Evolutionary conservation across 2,888 invertebrate genomes (phyloP), one percentile per base, ranked within the genome.

Genomic region (Neoscelio sp.): DNA sequence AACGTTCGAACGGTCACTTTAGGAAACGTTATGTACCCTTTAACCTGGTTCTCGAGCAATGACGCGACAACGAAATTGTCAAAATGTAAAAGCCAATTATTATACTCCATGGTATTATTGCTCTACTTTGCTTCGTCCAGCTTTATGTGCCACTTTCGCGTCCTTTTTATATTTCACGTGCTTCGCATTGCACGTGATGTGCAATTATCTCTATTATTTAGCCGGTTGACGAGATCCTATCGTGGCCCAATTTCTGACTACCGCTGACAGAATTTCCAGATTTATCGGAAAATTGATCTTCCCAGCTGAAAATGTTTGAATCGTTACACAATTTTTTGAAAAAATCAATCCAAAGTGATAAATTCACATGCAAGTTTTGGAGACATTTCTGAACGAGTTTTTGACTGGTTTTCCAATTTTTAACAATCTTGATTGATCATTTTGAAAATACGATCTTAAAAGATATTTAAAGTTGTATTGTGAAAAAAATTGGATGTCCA

Each of bases 71-170:
- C 50, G 54, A 62, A 78, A 67, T 67, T 68, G 67, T 58, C 68
- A 56, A 68, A 78, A 74, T 70, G 74, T 74, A 70, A 75, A 75
- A 79, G 79, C 75, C 75, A 75, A 75, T 75, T 70, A 52, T 52
- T 52, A 68, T 48, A 73, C 44, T 54, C 52, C 62, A 46, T 15
- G 70, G 64, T 56, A 64, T 70, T 74, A 70, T 78, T 70, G 52
- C 52, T 52, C 40, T 70, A 68, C 64, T 75, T 79, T 60, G 52
- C 65, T 8, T 13, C 13, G 13, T 23, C 23, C 23, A 23, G 23
- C 23, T 70, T 65, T 70, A 70, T 58, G 64, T 42, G 28, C 46
- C 65, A 73, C 48, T 65, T 70, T 65, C 60, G 38, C 65, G 42
- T 46, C 62, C 74, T 42, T 79, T 74, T 75, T 48, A 70, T 70